Evolutionary conservation across 2,113 vertebrate genomes (phyloP).

Genomic region (Hydropotes inermis): DNA sequence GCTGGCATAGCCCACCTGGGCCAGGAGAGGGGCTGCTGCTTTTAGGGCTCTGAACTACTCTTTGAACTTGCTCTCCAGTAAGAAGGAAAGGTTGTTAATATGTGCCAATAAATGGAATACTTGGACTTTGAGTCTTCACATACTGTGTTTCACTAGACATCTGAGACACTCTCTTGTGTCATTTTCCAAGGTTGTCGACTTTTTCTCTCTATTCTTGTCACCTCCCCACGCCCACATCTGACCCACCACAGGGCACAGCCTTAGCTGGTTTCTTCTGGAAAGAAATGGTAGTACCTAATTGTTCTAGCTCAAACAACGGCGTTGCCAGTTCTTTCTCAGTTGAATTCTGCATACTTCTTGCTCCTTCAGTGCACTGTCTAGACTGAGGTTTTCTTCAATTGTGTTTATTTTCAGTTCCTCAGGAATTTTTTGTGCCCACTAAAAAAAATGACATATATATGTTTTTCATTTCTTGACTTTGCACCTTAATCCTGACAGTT

Average conservation of each 20-base stretch:
- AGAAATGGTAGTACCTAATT: neutral
- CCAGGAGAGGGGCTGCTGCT: neutral
- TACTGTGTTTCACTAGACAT: neutral
- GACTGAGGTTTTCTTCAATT: neutral
- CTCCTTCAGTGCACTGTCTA: neutral
- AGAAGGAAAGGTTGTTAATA: neutral
- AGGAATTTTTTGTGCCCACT: neutral
- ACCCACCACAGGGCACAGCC: neutral
- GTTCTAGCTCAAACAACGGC: neutral
- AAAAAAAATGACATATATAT: neutral
- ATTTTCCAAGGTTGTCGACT: neutral
- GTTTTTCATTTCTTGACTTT: neutral
- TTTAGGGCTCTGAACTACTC: neutral
- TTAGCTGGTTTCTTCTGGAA: neutral
- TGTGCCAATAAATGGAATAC: neutral
- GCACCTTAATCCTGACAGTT: neutral
- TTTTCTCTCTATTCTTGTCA: neutral
- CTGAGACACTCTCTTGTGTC: neutral
- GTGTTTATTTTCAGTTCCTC: neutral
- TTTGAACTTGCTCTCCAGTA: neutral
- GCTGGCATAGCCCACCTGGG: neutral
- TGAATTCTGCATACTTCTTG: neutral
- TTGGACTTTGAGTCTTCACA: neutral
- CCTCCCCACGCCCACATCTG: neutral
- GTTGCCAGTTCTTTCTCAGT: neutral